These are phyloP conservation scores for Heliconius ethilla DNA, from an alignment of 2,888 invertebrate species.

Conservation along the genomic window DNA sequence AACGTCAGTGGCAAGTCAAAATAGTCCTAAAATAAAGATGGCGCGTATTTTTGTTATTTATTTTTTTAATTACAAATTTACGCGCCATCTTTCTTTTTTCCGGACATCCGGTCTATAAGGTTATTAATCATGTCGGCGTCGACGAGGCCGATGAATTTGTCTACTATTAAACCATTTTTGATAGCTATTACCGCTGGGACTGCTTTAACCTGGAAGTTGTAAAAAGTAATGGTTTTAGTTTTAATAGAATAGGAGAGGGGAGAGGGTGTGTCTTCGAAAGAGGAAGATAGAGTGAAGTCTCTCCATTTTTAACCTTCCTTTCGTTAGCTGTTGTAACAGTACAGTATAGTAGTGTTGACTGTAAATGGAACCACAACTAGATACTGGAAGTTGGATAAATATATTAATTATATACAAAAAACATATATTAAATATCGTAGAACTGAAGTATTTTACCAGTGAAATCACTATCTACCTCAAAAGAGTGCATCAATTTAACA, in stretches of 20 bases:
- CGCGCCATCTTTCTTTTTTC: slow-evolving; percentile 63
- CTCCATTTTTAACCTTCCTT: too few species aligned
- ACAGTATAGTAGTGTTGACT: too few species aligned
- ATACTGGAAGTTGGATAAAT: too few species aligned
- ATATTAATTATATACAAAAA: too few species aligned
- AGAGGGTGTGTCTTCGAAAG: background rate
- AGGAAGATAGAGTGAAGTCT: background rate
- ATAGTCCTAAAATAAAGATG: background rate
- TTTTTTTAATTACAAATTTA: slow-evolving; percentile 42
- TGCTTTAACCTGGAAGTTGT: slow-evolving; percentile 85
- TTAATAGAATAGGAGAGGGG: background rate
- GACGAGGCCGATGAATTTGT: slow-evolving; percentile 93
- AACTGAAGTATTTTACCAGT: too few species aligned
- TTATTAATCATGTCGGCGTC: slow-evolving; percentile 90
- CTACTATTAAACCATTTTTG: slow-evolving; percentile 90
- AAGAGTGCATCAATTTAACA: too few species aligned
- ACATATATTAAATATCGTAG: too few species aligned
- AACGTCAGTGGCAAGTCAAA: slow-evolving; percentile 30
- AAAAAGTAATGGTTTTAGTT: background rate
- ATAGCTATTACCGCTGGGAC: slow-evolving; percentile 92
- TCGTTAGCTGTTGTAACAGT: background rate
- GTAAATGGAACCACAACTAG: too few species aligned
- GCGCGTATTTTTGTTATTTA: background rate
- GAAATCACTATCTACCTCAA: too few species aligned
- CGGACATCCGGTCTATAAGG: slow-evolving; percentile 85